Evolutionary conservation across 2,113 vertebrate genomes (phyloP).

Genomic region (Tragelaphus strepsiceros): DNA sequence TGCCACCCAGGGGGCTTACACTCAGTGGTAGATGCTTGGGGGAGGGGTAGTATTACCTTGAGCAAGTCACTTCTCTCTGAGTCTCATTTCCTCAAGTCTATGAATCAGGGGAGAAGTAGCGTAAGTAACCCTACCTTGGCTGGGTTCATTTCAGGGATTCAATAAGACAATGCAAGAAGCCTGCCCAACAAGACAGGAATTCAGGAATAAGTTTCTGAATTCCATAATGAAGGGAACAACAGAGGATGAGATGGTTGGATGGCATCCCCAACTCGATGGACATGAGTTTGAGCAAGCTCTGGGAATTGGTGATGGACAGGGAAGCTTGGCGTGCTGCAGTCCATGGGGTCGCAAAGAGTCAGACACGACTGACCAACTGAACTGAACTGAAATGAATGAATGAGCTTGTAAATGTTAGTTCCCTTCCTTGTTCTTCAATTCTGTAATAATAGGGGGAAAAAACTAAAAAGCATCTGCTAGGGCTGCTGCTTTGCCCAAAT

Average conservation of each 20-base stretch:
- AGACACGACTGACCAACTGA: not conserved
- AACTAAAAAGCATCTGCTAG: not conserved
- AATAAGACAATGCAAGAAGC: not conserved
- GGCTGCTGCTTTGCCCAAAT: not conserved
- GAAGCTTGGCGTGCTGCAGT: not conserved
- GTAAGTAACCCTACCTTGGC: not conserved
- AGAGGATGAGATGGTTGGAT: not conserved
- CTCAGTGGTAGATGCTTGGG: not conserved
- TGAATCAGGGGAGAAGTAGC: not conserved
- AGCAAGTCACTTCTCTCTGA: not conserved
- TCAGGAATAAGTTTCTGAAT: not conserved
- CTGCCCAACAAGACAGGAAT: not conserved
- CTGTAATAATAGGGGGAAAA: not conserved
- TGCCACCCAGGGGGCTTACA: not conserved
- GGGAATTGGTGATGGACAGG: not conserved
- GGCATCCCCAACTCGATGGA: not conserved
- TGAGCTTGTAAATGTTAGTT: not conserved
- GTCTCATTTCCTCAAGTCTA: not conserved
- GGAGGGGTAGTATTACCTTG: not conserved
- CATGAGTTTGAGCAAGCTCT: not conserved
- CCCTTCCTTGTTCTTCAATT: not conserved
- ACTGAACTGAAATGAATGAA: not conserved
- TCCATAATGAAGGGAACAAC: not conserved
- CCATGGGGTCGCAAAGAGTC: not conserved
- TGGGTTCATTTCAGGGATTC: not conserved